Percentiles rank a stretch among this genome's conserved stretches.
Evolutionary conservation across 2,797 vertebrate species (phyloP).

Genomic region (Cirrhinus molitorella): DNA sequence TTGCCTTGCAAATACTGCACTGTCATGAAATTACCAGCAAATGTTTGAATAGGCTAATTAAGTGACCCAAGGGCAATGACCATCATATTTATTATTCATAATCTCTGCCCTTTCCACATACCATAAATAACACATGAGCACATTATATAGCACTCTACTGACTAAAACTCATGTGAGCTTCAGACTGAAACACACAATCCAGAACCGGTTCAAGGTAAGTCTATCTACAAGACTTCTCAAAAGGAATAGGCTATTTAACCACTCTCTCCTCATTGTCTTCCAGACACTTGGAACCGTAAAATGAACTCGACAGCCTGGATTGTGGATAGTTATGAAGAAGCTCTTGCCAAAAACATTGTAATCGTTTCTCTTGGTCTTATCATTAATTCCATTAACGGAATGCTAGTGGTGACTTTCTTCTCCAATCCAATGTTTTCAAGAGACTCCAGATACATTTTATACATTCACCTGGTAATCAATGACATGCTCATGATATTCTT

Average conservation of each 20-base stretch:
- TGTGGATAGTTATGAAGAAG: constrained; percentile 63
- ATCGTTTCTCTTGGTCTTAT: constrained; percentile 72
- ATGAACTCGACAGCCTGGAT: constrained; percentile 20
- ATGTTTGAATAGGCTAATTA: not conserved
- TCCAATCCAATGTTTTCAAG: constrained; percentile 43
- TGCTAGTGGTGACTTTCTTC: constrained; percentile 72
- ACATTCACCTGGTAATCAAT: constrained; percentile 74
- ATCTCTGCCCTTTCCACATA: not conserved
- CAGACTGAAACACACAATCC: not conserved
- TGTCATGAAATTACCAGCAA: not conserved
- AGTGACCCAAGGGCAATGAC: not conserved
- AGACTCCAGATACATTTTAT: constrained; percentile 77
- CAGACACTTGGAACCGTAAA: constrained; percentile 21
- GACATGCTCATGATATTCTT: constrained; percentile 71
- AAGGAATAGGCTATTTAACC: not conserved
- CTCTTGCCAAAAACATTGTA: constrained; percentile 75
- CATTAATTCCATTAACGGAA: constrained; percentile 75
- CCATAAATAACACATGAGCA: not conserved
- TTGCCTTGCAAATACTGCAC: not conserved
- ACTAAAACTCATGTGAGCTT: not conserved
- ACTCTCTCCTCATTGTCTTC: not conserved
- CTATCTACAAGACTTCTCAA: not conserved
- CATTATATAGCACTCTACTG: not conserved
- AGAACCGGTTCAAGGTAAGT: not conserved
- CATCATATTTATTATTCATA: constrained; percentile 21